Percentiles rank a stretch among this genome's conserved stretches.
Evolutionary conservation across 37 sponge, comb jelly and placozoan genomes (phyloP).

Genomic region (Crambe crambe): DNA sequence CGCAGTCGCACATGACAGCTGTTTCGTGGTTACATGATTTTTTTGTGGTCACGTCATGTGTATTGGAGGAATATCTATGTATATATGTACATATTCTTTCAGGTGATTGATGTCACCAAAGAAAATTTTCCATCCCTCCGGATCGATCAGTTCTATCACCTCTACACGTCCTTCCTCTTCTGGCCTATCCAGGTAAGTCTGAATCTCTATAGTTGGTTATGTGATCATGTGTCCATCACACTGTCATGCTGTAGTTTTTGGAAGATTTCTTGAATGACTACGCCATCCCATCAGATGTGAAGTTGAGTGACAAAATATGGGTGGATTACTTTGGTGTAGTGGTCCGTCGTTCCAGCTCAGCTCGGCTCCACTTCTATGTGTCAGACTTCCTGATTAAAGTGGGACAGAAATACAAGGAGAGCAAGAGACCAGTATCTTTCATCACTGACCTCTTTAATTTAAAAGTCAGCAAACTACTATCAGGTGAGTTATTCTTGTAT

Average conservation of each 20-base stretch:
- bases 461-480: slow-evolving; percentile 41
- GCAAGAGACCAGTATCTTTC: slow-evolving; percentile 17
- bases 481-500: too few relatives aligned
- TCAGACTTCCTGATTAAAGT: slow-evolving; percentile 34
- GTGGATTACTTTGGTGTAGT: slow-evolving; percentile 35
- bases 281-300: slow-evolving; percentile 9
- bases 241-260: slow-evolving; percentile 43
- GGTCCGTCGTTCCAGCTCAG: slow-evolving; percentile 9
- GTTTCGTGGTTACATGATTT: neutral
- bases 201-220: neutral
- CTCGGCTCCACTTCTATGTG: slow-evolving; percentile 27
- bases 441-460: slow-evolving; percentile 50
- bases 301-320: slow-evolving; percentile 47
- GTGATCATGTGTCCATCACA: too few relatives aligned
- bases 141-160: slow-evolving; percentile 41
- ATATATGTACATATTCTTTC: neutral
- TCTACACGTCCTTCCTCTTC: slow-evolving; percentile 45
- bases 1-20: too few relatives aligned
- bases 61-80: too few relatives aligned
- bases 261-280: slow-evolving; percentile 41
- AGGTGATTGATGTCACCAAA: slow-evolving; percentile 29
- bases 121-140: slow-evolving; percentile 20
- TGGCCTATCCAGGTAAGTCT: slow-evolving; percentile 28
- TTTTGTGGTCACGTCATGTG: neutral
- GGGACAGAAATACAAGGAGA: slow-evolving; percentile 21